Evolutionary conservation across 2,113 vertebrate genomes (phyloP).

Genomic region (Ciconia stormi): DNA sequence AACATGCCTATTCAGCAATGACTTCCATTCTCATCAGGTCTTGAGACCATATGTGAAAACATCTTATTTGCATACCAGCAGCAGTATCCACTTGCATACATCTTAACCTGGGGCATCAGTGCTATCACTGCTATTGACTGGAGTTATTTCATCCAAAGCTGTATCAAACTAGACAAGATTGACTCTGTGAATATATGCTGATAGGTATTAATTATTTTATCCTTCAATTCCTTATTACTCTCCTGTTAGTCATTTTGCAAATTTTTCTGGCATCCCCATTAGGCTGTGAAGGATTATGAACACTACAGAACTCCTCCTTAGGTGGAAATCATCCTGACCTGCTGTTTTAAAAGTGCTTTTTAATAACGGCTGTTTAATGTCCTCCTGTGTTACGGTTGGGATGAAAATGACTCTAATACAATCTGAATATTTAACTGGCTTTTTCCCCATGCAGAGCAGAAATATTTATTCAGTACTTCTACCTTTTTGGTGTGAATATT

Average conservation of each 20-base stretch:
- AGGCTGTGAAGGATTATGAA: background rate
- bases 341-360: background rate
- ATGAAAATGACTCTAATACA: background rate
- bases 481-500: background rate
- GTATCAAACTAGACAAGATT: background rate
- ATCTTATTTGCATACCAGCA: background rate
- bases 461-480: background rate
- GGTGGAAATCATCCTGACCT: background rate
- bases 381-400: background rate
- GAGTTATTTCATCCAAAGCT: background rate
- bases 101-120: background rate
- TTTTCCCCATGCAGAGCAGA: background rate
- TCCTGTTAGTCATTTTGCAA: background rate
- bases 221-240: background rate
- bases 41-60: accelerated
- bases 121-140: background rate
- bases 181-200: background rate
- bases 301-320: background rate
- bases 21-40: background rate
- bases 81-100: background rate
- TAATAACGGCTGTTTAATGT: background rate
- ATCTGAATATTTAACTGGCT: background rate
- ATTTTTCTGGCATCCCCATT: background rate
- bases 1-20: accelerated
- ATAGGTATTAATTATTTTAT: background rate